These are phyloP conservation scores for Xenopus petersii DNA, from an alignment of 2,797 vertebrate species.

Conservation along the genomic window DNA sequence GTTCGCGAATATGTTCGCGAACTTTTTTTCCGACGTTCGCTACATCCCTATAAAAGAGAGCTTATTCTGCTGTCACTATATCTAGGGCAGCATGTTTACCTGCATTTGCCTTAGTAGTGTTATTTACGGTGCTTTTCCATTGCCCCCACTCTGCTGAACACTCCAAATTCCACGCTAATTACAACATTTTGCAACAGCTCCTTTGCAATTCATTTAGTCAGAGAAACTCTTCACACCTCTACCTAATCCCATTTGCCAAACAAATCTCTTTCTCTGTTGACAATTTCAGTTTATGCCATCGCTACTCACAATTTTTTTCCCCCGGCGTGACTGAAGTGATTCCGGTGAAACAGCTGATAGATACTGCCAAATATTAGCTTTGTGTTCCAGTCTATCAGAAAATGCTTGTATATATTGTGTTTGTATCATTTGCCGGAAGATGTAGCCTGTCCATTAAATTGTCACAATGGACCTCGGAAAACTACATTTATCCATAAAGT, in stretches of 20 bases:
- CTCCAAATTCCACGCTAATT: background rate
- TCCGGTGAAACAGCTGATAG: constrained; percentile 1
- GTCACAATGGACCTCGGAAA: constrained; percentile 21
- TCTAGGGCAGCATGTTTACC: background rate
- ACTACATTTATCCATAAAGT: constrained; percentile 14
- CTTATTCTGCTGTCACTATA: background rate
- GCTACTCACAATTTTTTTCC: constrained; percentile 22
- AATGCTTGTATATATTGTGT: constrained; percentile 4
- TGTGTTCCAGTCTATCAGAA: constrained; percentile 14
- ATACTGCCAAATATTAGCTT: constrained; percentile 33
- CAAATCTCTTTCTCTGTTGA: constrained; percentile 35
- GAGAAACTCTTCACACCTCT: constrained; percentile 37
- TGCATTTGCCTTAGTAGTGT: background rate
- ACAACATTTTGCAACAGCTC: constrained; percentile 15
- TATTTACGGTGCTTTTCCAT: constrained; percentile 12
- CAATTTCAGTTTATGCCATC: constrained; percentile 37
- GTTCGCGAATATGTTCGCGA: too few species aligned
- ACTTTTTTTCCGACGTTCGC: too few species aligned
- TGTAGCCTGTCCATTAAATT: constrained; percentile 25
- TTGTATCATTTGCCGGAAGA: constrained; percentile 16
- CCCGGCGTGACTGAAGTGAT: constrained; percentile 9
- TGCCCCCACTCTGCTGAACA: constrained; percentile 6
- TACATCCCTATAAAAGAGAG: too few species aligned
- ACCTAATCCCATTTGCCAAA: constrained; percentile 38
- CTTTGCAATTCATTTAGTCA: constrained; percentile 38